Conservation (phyloP, 1,140 invertebrate genomes). For the Harpegnathos saltator region DNA sequence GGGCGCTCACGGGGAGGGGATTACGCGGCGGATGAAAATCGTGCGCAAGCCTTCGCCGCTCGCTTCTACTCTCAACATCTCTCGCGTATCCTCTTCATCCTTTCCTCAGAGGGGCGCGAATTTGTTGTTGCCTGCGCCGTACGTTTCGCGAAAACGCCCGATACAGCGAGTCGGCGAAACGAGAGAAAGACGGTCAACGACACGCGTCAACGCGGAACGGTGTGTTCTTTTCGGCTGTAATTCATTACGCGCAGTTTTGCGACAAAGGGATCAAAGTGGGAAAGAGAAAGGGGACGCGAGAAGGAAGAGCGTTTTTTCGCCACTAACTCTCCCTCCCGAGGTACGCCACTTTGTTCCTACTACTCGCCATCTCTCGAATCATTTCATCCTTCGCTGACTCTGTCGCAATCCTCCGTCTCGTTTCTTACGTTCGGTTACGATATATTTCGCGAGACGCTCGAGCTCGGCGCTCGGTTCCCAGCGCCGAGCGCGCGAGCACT, state of each 20-base stretch:
- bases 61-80: constrained; percentile 16
- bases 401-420: constrained; percentile 25
- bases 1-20: neutral
- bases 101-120: neutral
- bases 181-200: neutral
- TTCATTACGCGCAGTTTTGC: neutral
- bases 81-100: too few species aligned
- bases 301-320: neutral
- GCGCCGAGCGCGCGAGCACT: constrained; percentile 38
- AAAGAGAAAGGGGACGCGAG: too few species aligned
- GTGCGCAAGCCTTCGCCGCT: neutral
- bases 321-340: constrained; percentile 22
- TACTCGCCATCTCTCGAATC: constrained; percentile 27
- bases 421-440: constrained; percentile 33
- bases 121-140: too few species aligned
- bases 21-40: neutral
- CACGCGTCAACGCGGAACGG: neutral
- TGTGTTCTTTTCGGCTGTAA: neutral
- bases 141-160: neutral
- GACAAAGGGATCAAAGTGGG: constrained; percentile 8
- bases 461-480: constrained; percentile 35
- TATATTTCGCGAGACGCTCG: constrained; percentile 51
- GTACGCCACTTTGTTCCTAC: constrained; percentile 25
- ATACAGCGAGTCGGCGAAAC: neutral
- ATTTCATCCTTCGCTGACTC: constrained; percentile 54